Base-by-base conservation (phyloP, 2,888 invertebrate species). In the Linyphia triangularis region DNA sequence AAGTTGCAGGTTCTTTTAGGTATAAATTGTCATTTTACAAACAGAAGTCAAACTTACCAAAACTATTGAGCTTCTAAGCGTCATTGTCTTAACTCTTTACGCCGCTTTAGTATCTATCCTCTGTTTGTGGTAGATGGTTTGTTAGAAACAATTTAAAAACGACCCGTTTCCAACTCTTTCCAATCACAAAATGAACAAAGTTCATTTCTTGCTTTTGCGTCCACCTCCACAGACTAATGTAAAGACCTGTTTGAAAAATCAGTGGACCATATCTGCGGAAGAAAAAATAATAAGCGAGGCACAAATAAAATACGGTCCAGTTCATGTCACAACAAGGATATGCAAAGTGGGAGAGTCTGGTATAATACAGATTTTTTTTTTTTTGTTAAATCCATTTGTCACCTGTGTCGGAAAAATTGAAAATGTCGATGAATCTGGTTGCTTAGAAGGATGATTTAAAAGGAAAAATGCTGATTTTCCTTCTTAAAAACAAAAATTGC, bases 321-420 rank as follows among this genome's bases (percentile, higher is more conserved):
- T 82, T 82, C 82, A 82, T 82, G 82, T 72, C 82, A 82, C 82
- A 40, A 72, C 72, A 16, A 82, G 82, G 82, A 82, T 82, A 40
- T 82, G n/a, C 63, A 73, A n/a, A 70, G 24, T 70, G 19, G 37
- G 37, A 77, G 59, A 77, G 24, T n/a, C 40, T 19, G 61, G 61
- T 77, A 33, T 61, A 61, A 63, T 61, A 16, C 24, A 10, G 22
- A 16, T 57, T 59, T 73, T 73, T 13, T 73, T 73, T 28, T 13
- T 51, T 9, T 37, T 13, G 26, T 59, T 28, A 24, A 1, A 5
- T 24, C 22, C 37, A 63, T 61, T 63, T 61, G 26, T 61, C 40
- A 51, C 51, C 0, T 37, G 9, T 24, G 61, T 77, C 77, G 63
- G 77, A 77, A 77, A 40, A 37, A n/a, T 40, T 63, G 37, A n/a